Base-by-base conservation (phyloP, 2,797 vertebrate genomes). In the Periophthalmus magnuspinnatus region DNA sequence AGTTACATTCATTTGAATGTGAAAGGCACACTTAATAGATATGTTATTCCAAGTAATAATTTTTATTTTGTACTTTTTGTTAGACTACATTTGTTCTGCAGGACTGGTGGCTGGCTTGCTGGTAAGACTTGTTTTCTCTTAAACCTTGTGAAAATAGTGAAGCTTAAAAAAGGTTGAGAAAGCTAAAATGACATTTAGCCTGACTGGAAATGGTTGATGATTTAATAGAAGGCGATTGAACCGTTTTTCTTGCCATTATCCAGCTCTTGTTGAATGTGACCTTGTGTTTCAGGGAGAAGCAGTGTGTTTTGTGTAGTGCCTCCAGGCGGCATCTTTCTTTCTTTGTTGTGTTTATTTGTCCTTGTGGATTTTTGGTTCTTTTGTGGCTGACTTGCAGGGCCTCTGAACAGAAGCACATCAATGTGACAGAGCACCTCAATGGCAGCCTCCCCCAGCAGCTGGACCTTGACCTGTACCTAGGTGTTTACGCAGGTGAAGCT, bases 91-190 rank as follows among this genome's bases (percentile, higher is more conserved):
- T 94, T 76, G 86, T 97, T 65, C 91, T 98, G 0, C 96, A 96
- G 82, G 96, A 97, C 79, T 97, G 95, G 95, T 97, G 96, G 97
- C 94, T 97, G 68, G 95, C 96, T 17, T 86, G 90, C 68, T 98
- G 95, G 96, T 98, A 84, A 94, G 95, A 80, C 72, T 75, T 57
- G 75, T 1, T 74, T 81, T 69, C 8, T 68, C 70, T 81, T 65
- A 57, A 16, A 52, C 7, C 2, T 14, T 68, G 34, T 50, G 19
- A 66, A 77, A 72, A 41, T 28, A 67, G 5, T 4, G 76, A 66
- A 68, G 10, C 55, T 60, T 33, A 65, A 67, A 13, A 19, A 17
- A 60, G 5, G 21, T 71, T 77, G 76, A 52, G 9, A 61, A 5
- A 79, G 48, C 24, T 17, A 60, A 74, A 68, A 16, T 56, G 52